Conservation (phyloP, 92 coral and sea anemone species). For the Epizoanthus scotinus region DNA sequence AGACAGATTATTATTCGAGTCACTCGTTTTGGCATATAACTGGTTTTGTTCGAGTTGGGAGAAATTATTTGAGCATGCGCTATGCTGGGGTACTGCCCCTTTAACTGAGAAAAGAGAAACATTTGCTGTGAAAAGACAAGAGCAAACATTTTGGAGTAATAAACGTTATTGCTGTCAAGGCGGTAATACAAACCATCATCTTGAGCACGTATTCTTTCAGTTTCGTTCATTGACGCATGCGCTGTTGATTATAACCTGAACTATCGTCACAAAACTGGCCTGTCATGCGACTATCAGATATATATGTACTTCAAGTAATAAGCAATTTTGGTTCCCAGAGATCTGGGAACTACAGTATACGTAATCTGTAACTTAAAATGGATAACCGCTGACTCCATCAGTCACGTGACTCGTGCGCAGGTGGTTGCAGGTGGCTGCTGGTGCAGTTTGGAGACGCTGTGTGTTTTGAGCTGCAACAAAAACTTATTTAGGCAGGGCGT, state of each 20-base stretch:
- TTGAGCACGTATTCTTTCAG: too few species aligned
- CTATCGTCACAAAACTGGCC: slow-evolving; percentile 14
- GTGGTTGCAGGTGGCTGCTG: slow-evolving; percentile 36
- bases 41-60: too few species aligned
- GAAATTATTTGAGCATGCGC: too few species aligned
- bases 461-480: slow-evolving; percentile 28
- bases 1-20: too few species aligned
- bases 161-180: too few species aligned
- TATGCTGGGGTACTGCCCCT: too few species aligned
- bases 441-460: background rate
- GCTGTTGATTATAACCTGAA: background rate
- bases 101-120: too few species aligned
- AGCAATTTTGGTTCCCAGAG: background rate
- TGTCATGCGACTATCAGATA: background rate
- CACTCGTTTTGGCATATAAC: too few species aligned
- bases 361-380: background rate
- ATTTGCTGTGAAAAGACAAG: too few species aligned
- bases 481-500: slow-evolving; percentile 24
- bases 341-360: background rate
- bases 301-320: background rate
- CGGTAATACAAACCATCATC: too few species aligned
- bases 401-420: slow-evolving; percentile 32
- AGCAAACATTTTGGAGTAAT: too few species aligned
- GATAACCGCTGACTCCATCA: background rate
- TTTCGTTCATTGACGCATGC: too few species aligned